Evolutionary conservation across 2,888 invertebrate species (phyloP), one percentile per base, ranked within the genome.

Genomic region (Melinaea menophilus): DNA sequence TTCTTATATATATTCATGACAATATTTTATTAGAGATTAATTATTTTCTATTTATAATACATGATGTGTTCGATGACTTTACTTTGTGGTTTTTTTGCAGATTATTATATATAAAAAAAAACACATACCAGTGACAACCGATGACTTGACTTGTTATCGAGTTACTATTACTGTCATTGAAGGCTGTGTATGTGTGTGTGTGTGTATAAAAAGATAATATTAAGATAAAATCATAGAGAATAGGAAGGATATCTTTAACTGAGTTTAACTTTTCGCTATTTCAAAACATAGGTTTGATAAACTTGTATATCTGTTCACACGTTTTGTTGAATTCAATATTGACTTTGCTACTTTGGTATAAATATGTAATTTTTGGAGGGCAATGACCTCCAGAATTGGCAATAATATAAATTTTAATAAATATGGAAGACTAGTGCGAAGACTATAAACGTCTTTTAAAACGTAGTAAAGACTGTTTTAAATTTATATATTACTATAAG

Each of bases 21-120:
- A 51, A 31, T 51, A 11, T 31, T 13, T 7, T 48, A n/a, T 51
- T 31, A 51, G 22, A 51, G 31, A 51, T 31, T 51, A 31, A 51
- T 56, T 35, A 56, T 56, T 56, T 61, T 61, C 48, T 48, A 56
- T 56, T 48, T 56, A 56, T 55, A 56, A 48, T 47, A 5, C 56
- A 56, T 56, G 56, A 61, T 55, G 35, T 47, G 34, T 33, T 7
- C n/a, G 47, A 59, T 55, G 59, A 56, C n/a, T 56, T 13, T 34
- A 54, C 35, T 59, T 48, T 56, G 56, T 48, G 61, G 56, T 48
- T n/a, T 47, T 61, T 60, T 46, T 55, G 45, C 55, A 13, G 12
- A 41, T 12, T 55, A 45, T 31, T 5, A 31, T 7, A 31, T 31
- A 31, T 22, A n/a, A 31, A 51, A 22, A 4, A 51, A n/a, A 31